These are phyloP conservation scores for Mizuhopecten yessoensis DNA, from an alignment of 1,140 invertebrate genomes.

Conservation along the genomic window DNA sequence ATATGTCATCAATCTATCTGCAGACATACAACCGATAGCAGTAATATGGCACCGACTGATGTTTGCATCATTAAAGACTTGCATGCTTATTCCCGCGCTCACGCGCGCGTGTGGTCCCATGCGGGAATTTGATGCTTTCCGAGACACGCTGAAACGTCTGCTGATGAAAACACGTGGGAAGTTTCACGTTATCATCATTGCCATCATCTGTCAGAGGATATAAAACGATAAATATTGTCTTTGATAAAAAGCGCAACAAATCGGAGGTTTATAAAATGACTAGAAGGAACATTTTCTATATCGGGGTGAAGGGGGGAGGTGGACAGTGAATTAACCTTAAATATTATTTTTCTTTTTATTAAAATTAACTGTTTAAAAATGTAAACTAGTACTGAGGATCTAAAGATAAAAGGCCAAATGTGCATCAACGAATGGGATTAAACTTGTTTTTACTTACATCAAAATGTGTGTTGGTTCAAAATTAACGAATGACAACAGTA, in stretches of 20 bases:
- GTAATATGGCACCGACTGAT: background rate
- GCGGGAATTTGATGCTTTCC: background rate
- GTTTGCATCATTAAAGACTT: background rate
- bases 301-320: background rate
- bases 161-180: background rate
- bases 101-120: conserved; percentile 3
- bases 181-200: background rate
- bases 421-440: no score
- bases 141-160: background rate
- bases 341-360: no score
- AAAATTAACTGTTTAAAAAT: no score
- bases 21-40: background rate
- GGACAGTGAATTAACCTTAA: no score
- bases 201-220: background rate
- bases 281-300: background rate
- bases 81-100: conserved; percentile 14
- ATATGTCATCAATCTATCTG: background rate
- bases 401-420: no score
- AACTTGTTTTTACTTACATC: no score
- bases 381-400: no score
- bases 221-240: background rate
- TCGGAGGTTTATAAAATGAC: background rate
- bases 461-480: no score
- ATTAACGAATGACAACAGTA: no score
- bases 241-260: background rate